A percentile compares a stretch with the other conserved stretches of the same genome.
Conservation (phyloP, 2,797 vertebrate genomes). For the Sciaenops ocellatus region DNA sequence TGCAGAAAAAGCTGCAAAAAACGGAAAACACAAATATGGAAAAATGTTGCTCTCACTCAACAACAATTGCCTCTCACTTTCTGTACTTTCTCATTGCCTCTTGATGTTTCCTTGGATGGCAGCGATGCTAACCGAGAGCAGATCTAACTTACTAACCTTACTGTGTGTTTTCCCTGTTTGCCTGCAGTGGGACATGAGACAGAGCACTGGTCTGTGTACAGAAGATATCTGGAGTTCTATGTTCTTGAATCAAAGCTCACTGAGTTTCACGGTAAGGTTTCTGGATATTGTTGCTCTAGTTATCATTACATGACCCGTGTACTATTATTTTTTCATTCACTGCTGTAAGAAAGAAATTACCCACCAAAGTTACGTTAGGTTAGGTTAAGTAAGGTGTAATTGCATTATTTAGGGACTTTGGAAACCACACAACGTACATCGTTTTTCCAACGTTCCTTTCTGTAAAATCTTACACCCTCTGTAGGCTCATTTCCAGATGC, state of each 20-base stretch:
- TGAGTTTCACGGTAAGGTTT: slow-evolving; percentile 93
- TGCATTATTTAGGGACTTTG: neutral
- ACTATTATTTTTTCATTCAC: neutral
- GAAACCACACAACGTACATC: neutral
- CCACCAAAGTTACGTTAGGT: neutral
- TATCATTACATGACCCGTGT: neutral
- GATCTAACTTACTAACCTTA: neutral
- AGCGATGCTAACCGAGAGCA: neutral
- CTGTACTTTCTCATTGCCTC: no score
- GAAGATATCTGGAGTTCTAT: slow-evolving; percentile 98
- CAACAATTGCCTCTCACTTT: neutral
- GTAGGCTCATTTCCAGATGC: slow-evolving; percentile 96
- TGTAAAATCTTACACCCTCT: slow-evolving; percentile 12
- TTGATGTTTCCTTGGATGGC: neutral
- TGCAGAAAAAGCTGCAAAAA: neutral
- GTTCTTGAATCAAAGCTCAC: slow-evolving; percentile 98
- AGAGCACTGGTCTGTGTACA: slow-evolving; percentile 95
- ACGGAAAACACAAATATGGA: neutral
- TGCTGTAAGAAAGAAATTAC: neutral
- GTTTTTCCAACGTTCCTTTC: neutral
- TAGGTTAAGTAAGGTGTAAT: no score
- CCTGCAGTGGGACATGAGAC: slow-evolving; percentile 93
- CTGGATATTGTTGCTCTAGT: neutral
- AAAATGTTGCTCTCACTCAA: neutral
- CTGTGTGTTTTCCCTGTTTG: slow-evolving; percentile 17